These are phyloP conservation scores for Mesitornis unicolor DNA, from an alignment of 2,113 vertebrate genomes.

Conservation along the genomic window DNA sequence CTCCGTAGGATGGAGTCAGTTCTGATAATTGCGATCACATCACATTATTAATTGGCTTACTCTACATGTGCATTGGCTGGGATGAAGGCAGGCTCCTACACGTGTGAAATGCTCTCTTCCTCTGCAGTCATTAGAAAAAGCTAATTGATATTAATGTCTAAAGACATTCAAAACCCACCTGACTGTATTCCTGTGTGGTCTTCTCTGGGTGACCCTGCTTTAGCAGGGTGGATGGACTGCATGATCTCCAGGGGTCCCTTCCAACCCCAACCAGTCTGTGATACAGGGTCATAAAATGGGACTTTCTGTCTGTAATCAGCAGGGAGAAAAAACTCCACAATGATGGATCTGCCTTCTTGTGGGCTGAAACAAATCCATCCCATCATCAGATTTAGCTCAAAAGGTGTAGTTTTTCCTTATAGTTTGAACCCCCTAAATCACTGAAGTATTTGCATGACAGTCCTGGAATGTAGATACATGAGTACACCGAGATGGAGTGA, in stretches of 20 bases:
- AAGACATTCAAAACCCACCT: too few relatives aligned
- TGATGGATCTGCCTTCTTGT: background rate
- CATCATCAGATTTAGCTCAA: background rate
- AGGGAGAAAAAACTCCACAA: background rate
- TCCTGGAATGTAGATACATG: slow-evolving; percentile 9
- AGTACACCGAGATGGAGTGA: slow-evolving; percentile 31
- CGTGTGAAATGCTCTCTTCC: background rate
- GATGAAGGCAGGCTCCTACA: background rate
- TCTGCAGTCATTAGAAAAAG: background rate
- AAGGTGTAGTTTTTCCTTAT: background rate
- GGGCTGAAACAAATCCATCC: background rate
- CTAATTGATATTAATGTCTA: too few relatives aligned
- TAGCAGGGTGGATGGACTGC: too few relatives aligned
- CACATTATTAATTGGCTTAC: background rate
- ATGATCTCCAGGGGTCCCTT: too few relatives aligned
- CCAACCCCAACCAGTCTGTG: accelerated
- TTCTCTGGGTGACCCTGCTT: too few relatives aligned
- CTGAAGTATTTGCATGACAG: slow-evolving; percentile 16
- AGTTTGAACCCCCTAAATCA: slow-evolving; percentile 43
- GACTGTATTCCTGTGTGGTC: too few relatives aligned
- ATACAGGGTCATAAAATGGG: background rate
- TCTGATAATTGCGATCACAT: background rate
- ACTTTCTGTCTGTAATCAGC: background rate
- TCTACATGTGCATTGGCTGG: accelerated
- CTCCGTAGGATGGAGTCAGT: too few relatives aligned